phyloP scores from a whole-genome alignment of 2,888 invertebrate genomes.

The Cerastoderma edule region DNA sequence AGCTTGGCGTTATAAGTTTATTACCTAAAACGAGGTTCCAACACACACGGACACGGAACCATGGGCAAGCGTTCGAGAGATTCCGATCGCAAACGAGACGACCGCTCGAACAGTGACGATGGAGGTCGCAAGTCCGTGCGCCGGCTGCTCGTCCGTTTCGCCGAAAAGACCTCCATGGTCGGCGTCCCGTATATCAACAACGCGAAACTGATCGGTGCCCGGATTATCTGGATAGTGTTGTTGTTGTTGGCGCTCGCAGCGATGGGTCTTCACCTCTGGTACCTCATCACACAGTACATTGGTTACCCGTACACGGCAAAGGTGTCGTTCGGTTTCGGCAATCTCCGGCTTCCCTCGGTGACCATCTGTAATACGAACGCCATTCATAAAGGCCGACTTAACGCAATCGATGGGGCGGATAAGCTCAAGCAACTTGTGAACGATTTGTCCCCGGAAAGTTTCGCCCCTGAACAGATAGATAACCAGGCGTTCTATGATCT shows the following conservation, averaged over 20 bases:
- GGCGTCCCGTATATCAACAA: constrained; percentile 68
- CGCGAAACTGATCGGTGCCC: constrained; percentile 56
- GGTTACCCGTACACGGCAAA: constrained; percentile 59
- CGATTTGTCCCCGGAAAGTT: constrained; percentile 39
- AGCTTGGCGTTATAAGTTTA: neutral
- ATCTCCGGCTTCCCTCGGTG: constrained; percentile 53
- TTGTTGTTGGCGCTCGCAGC: constrained; percentile 50
- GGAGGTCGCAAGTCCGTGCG: constrained; percentile 35
- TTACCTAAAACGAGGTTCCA: neutral
- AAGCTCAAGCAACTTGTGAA: constrained; percentile 34
- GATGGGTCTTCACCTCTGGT: constrained; percentile 65
- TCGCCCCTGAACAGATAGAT: constrained; percentile 43
- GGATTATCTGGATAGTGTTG: constrained; percentile 63
- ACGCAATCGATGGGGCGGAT: constrained; percentile 18
- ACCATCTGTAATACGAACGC: constrained; percentile 64
- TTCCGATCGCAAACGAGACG: neutral
- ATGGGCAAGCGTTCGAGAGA: constrained; percentile 10
- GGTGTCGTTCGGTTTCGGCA: constrained; percentile 52
- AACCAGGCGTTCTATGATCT: constrained; percentile 5
- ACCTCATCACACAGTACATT: constrained; percentile 56
- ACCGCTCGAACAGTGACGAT: neutral
- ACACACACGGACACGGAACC: neutral
- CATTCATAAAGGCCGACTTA: constrained; percentile 35
- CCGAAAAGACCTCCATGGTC: constrained; percentile 72
- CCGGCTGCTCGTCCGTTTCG: constrained; percentile 59